phyloP scores from a whole-genome alignment of 2,797 vertebrate genomes.

The Falco naumanni region DNA sequence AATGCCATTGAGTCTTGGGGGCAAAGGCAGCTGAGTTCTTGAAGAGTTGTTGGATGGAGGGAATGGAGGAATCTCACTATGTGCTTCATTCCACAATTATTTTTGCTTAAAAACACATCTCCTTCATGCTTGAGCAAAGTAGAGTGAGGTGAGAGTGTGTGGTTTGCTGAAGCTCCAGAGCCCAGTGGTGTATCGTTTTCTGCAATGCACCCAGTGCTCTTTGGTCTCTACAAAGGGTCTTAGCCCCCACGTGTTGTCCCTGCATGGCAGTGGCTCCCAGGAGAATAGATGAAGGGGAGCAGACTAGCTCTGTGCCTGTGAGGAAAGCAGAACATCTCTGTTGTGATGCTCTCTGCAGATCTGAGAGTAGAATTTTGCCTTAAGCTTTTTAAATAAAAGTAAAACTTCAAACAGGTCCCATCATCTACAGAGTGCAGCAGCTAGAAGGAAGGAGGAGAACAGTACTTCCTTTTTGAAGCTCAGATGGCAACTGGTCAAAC shows the following conservation, averaged over 20 bases:
- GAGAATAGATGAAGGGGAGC: not conserved
- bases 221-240: not conserved
- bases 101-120: not conserved
- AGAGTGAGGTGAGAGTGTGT: not conserved
- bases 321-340: not conserved
- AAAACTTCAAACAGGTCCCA: not conserved
- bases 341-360: not conserved
- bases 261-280: not conserved
- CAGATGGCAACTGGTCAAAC: conserved; percentile 11
- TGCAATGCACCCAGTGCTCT: not conserved
- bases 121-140: not conserved
- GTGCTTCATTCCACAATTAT: not conserved
- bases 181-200: accelerated
- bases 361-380: conserved; percentile 13
- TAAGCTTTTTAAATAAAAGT: conserved; percentile 7
- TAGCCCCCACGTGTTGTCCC: not conserved
- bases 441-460: not conserved
- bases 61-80: not conserved
- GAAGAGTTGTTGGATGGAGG: not conserved
- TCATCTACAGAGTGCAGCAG: not conserved
- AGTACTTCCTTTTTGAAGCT: not conserved
- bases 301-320: not conserved
- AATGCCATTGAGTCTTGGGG: not conserved
- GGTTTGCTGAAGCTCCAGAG: not conserved
- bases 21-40: not conserved